A percentile compares a stretch with the other conserved stretches of the same genome.
These are phyloP conservation scores for Anabacerthia variegaticeps DNA, from an alignment of 2,797 vertebrate species.

Conservation along the genomic window DNA sequence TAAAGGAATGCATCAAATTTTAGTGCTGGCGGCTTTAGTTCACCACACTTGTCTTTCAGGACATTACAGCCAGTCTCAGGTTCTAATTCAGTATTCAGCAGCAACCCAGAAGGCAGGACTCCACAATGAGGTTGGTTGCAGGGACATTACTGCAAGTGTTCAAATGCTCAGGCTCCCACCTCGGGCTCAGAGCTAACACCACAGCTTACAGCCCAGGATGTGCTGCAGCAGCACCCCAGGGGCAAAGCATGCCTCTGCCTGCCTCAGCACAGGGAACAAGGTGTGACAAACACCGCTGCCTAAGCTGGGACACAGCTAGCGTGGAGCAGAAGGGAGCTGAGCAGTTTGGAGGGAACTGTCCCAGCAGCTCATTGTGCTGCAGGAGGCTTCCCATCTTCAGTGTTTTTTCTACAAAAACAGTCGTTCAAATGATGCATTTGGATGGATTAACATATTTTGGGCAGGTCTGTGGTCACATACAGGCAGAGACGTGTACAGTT, in stretches of 20 bases:
- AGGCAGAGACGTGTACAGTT: not conserved
- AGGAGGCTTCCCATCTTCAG: not conserved
- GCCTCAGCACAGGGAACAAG: not conserved
- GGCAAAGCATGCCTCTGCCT: not conserved
- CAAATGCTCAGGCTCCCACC: not conserved
- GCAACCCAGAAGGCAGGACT: not conserved
- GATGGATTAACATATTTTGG: not conserved
- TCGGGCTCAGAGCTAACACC: not conserved
- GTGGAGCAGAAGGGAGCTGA: not conserved
- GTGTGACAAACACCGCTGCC: not conserved
- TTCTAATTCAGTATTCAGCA: not conserved
- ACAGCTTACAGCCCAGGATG: not conserved
- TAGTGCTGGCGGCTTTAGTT: not conserved
- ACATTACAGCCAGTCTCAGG: not conserved
- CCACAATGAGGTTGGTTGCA: not conserved
- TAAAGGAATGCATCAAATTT: not conserved
- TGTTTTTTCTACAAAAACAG: not conserved
- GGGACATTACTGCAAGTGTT: not conserved
- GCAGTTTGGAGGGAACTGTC: not conserved
- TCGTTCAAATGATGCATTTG: not conserved
- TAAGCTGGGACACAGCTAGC: not conserved
- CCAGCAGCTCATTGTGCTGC: not conserved
- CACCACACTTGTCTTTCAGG: not conserved
- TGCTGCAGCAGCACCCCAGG: not conserved
- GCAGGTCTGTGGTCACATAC: not conserved